These are phyloP conservation scores for Camarhynchus parvulus DNA, from an alignment of 2,113 vertebrate species.

Conservation along the genomic window DNA sequence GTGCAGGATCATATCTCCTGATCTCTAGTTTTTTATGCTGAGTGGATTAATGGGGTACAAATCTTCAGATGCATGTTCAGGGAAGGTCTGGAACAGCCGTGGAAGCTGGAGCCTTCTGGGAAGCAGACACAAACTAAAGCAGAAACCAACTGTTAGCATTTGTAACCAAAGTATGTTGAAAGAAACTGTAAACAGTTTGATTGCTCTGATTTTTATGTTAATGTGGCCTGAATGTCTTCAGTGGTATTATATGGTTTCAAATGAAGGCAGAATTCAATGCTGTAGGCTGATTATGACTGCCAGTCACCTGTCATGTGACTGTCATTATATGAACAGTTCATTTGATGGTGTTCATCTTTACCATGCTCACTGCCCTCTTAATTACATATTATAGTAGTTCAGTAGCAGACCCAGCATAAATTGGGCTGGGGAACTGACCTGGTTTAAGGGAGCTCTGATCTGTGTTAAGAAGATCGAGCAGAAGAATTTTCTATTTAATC, in stretches of 20 bases:
- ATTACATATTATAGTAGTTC: neutral
- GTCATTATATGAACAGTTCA: neutral
- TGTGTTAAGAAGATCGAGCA: neutral
- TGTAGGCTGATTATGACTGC: neutral
- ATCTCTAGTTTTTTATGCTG: neutral
- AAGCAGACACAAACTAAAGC: neutral
- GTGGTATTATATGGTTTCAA: neutral
- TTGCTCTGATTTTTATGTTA: neutral
- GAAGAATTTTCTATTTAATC: neutral
- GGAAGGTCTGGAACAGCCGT: neutral
- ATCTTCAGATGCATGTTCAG: neutral
- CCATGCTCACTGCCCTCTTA: neutral
- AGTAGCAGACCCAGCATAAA: neutral
- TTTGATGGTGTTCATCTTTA: neutral
- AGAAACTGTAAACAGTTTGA: neutral
- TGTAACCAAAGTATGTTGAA: neutral
- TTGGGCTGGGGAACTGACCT: neutral
- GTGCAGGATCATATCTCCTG: neutral
- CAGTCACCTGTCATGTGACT: neutral
- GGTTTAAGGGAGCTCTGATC: neutral
- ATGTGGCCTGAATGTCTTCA: neutral
- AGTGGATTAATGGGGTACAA: neutral
- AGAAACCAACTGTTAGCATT: neutral
- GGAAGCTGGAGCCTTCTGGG: neutral
- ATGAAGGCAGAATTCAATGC: neutral